Evolutionary conservation across 2,797 vertebrate genomes (phyloP).

Genomic region (Garrulus glandarius): DNA sequence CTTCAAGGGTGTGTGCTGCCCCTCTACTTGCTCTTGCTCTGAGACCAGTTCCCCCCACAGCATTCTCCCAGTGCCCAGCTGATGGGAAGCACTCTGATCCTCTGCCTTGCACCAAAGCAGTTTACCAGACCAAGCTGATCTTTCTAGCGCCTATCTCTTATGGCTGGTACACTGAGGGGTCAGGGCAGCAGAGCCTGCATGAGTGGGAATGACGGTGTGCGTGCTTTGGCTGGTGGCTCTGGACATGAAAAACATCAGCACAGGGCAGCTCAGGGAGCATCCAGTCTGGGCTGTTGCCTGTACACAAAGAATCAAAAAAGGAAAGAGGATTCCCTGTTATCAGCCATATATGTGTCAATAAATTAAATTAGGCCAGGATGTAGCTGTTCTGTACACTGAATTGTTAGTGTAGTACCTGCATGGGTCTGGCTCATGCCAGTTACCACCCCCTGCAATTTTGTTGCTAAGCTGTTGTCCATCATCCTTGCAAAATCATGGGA

Average conservation of each 20-base stretch:
- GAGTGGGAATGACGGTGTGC: neutral
- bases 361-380: neutral
- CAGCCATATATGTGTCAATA: neutral
- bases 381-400: neutral
- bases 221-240: neutral
- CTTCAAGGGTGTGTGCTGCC: neutral
- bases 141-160: neutral
- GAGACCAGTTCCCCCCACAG: neutral
- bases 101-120: neutral
- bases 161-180: neutral
- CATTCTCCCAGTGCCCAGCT: accelerated
- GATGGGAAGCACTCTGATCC: neutral
- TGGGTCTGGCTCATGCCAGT: neutral
- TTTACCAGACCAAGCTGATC: neutral
- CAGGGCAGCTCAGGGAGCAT: neutral
- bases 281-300: neutral
- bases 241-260: neutral
- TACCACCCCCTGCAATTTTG: neutral
- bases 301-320: neutral
- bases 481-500: neutral
- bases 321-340: neutral
- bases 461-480: neutral
- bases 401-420: neutral
- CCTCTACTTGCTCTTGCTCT: neutral
- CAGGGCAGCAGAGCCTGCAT: neutral